A percentile compares a stretch with the other conserved stretches of the same genome.
Conservation (phyloP, 2,888 invertebrate species). For the Myopa testacea region DNA sequence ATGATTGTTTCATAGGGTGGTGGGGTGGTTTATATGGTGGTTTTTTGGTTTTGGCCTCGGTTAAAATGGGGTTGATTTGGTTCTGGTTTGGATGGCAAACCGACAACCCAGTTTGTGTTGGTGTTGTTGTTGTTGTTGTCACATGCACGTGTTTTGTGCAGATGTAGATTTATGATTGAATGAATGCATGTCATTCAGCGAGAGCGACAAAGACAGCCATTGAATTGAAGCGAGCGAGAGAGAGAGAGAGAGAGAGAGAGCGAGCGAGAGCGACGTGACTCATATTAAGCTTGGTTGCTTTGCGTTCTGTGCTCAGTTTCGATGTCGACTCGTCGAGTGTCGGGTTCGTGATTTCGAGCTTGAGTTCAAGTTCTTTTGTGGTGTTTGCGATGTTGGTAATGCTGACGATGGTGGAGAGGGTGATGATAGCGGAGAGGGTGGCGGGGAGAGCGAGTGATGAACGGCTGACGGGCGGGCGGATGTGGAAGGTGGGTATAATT, state of each 20-base stretch:
- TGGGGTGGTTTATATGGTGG: slow-evolving; percentile 44
- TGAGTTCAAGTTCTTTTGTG: background rate
- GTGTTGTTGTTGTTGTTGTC: slow-evolving; percentile 19
- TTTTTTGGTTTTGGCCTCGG: slow-evolving; percentile 46
- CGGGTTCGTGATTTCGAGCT: no score
- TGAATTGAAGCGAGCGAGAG: background rate
- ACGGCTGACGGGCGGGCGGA: background rate
- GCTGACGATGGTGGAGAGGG: background rate
- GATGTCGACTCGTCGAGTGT: no score
- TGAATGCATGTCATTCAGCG: background rate
- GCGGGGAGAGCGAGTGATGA: background rate
- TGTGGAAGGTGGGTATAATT: slow-evolving; percentile 44
- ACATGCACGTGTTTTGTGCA: background rate
- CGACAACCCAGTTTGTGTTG: slow-evolving; percentile 37
- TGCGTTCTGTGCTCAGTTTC: background rate
- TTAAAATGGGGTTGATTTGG: slow-evolving; percentile 50
- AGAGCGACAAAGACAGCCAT: background rate
- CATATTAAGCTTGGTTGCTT: slow-evolving; percentile 4
- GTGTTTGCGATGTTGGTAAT: background rate
- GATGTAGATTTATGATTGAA: background rate
- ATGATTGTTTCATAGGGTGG: no score
- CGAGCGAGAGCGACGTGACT: background rate
- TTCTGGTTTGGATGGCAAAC: slow-evolving; percentile 36
- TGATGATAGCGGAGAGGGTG: background rate
- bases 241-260: slow-evolving; percentile 8